Conservation (phyloP, 2,113 vertebrate genomes). For the Plotosus lineatus region DNA sequence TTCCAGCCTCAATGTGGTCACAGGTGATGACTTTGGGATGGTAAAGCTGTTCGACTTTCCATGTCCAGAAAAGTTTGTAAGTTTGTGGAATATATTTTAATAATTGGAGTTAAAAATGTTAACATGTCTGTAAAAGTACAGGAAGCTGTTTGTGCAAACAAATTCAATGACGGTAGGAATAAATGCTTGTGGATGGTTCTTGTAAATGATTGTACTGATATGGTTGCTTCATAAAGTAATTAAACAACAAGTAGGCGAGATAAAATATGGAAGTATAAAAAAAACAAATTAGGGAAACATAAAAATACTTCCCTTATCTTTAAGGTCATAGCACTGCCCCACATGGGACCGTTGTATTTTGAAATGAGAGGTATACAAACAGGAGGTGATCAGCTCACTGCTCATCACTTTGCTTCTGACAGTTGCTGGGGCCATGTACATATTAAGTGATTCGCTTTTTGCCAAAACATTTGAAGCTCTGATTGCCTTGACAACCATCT, state of each 20-base stretch:
- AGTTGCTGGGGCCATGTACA: no score
- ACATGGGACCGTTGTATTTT: not conserved
- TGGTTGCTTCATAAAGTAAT: not conserved
- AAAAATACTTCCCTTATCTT: not conserved
- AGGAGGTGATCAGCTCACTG: no score
- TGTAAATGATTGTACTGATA: not conserved
- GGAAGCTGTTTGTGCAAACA: not conserved
- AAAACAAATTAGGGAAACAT: not conserved
- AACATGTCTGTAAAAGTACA: not conserved
- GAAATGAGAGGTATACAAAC: no score
- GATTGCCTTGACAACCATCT: no score
- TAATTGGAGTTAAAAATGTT: not conserved
- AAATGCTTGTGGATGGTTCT: not conserved
- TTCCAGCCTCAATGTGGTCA: conserved; percentile 93
- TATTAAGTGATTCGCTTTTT: no score
- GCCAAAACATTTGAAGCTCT: no score
- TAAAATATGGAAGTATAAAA: not conserved
- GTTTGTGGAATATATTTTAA: conserved; percentile 52
- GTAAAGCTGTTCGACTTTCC: conserved; percentile 98
- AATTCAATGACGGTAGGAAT: not conserved
- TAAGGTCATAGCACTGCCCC: not conserved
- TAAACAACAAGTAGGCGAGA: not conserved
- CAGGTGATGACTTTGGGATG: conserved; percentile 98
- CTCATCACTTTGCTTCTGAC: no score
- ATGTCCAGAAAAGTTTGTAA: conserved; percentile 98